phyloP scores from a whole-genome alignment of 2,797 vertebrate species.

The Kryptolebias ocellatus region DNA sequence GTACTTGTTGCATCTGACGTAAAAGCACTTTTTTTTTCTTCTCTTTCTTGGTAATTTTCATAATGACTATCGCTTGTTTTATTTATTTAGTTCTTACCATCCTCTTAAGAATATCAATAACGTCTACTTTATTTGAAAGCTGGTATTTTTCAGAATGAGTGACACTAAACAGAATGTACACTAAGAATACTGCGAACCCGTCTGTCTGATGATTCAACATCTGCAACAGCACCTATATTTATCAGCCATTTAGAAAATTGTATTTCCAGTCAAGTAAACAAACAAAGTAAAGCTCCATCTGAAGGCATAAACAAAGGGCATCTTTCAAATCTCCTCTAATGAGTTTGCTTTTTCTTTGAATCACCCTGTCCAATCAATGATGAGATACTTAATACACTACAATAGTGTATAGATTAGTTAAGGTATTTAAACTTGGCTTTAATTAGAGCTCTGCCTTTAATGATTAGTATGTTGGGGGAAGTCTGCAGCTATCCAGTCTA shows the following conservation, averaged over 20 bases:
- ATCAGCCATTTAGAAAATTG: conserved; percentile 36
- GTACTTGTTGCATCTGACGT: neutral
- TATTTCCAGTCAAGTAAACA: conserved; percentile 49
- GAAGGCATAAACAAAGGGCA: conserved; percentile 40
- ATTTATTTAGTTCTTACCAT: neutral
- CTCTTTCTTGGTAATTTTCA: neutral
- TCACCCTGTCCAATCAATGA: conserved; percentile 70
- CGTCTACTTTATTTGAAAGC: conserved; percentile 11
- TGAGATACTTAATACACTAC: conserved; percentile 63
- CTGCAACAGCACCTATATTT: conserved; percentile 24
- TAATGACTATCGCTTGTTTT: neutral
- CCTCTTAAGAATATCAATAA: conserved; percentile 22
- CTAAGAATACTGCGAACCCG: neutral
- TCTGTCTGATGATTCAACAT: conserved; percentile 10
- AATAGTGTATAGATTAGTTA: conserved; percentile 77
- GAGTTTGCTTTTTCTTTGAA: conserved; percentile 71
- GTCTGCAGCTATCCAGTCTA: conserved; percentile 15
- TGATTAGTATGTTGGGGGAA: conserved; percentile 37
- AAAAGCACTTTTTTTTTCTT: neutral
- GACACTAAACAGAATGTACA: conserved; percentile 1
- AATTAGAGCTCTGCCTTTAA: conserved; percentile 69
- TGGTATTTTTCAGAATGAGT: conserved; percentile 1
- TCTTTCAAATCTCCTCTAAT: conserved; percentile 70
- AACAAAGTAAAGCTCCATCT: conserved; percentile 39
- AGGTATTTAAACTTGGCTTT: conserved; percentile 78